phyloP scores from a whole-genome alignment of 2,113 vertebrate genomes.

The Hylia prasina region DNA sequence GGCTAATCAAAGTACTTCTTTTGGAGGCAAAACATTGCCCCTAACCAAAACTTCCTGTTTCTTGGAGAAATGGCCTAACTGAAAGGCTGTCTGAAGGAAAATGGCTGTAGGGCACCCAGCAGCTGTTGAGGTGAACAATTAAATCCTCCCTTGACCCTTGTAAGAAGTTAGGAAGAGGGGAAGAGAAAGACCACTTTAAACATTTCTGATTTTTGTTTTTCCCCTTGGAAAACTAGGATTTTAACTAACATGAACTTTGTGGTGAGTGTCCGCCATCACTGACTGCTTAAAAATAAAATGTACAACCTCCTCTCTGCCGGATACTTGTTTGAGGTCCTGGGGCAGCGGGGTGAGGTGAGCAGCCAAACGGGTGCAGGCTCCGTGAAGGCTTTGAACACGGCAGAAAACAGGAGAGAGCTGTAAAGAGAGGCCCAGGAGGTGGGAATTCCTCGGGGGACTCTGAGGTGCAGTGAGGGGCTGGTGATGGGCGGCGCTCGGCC shows the following conservation, averaged over 20 bases:
- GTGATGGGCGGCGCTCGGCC: fast-evolving
- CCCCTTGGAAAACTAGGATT: not conserved
- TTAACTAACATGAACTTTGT: not conserved
- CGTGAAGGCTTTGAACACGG: fast-evolving
- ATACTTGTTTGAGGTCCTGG: not conserved
- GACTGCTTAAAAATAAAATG: not conserved
- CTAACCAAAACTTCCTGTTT: not conserved
- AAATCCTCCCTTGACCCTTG: not conserved
- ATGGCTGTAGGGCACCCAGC: not conserved
- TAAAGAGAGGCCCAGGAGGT: not conserved
- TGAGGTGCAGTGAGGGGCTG: not conserved
- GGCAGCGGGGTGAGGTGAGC: not conserved
- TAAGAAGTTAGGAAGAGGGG: not conserved
- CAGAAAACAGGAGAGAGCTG: not conserved
- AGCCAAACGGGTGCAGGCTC: fast-evolving
- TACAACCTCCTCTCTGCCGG: not conserved
- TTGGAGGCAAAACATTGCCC: not conserved
- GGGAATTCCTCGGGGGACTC: not conserved
- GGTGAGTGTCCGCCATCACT: not conserved
- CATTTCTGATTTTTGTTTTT: not conserved
- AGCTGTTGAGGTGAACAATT: not conserved
- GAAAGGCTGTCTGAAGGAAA: not conserved
- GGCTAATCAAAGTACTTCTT: not conserved
- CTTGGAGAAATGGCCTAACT: not conserved
- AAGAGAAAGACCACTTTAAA: not conserved